Evolutionary conservation across 2,113 vertebrate species (phyloP), one percentile per base, ranked within the genome.

Genomic region (Mustela lutreola): DNA sequence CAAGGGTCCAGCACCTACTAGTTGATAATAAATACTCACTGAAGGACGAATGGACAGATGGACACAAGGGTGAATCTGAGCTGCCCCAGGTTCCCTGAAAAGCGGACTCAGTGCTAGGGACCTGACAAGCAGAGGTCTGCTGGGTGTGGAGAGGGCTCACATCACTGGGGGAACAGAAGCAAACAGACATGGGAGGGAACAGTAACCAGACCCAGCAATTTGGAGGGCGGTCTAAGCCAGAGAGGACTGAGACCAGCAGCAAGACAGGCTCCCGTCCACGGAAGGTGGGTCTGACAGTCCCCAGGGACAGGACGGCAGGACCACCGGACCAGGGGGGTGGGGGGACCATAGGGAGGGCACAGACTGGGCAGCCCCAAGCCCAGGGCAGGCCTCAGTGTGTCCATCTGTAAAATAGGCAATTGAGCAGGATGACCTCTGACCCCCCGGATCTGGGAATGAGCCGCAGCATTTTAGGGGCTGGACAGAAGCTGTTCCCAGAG

Each of bases 281-380:
- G 31, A 50, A 0, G 0, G 2, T 9, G 76, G 10, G 26, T 33
- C 65, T 48, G 67, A 58, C 7, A 0, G 0, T 50, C 10, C 19
- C 22, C 16, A 10, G 42, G 42, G 63, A 39, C 39, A 39, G 39
- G 39, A 39, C 39, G 3, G 31, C 63, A 65, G 28, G 63, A 31
- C 14, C 31, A 5, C 63, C 31, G 0, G 63, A 65, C 28, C 63
- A 33, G 31, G 63, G 31, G 12, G 31, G 12, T 48, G 39, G 39
- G 16, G 39, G 42, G 4, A 33, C 2, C 5, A 33, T 31, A 16
- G 63, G 63, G 14, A 63, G 24, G 26, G 63, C 31, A 8, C n/a
- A 81, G 22, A 4, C 22, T 1, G n/a, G 53, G 53, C 48, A 36
- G 11, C 28, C 21, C 4, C 0, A 0, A 33, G 87, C 42, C 73